phyloP scores from a whole-genome alignment of 2,888 invertebrate genomes.

The Lasius platythorax region DNA sequence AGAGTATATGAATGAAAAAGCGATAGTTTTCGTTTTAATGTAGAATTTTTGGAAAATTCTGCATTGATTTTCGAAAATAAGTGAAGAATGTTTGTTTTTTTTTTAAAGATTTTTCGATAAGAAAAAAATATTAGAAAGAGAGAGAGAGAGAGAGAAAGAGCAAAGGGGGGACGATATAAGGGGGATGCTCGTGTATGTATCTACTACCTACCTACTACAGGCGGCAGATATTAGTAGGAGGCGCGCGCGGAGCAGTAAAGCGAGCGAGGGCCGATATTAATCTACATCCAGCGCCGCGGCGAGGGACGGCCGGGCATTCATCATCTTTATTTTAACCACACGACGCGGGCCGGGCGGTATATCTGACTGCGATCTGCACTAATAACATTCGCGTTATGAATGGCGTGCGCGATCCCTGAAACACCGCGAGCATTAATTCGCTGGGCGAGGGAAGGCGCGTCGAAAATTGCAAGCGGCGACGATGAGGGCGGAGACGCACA shows the following conservation, averaged over 20 bases:
- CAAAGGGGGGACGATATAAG: constrained; percentile 57
- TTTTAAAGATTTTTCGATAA: constrained; percentile 27
- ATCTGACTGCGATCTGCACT: constrained; percentile 83
- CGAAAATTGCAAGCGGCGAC: constrained; percentile 71
- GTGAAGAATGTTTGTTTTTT: neutral
- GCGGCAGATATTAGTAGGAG: constrained; percentile 71
- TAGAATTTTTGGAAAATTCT: neutral
- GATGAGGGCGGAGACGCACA: constrained; percentile 39
- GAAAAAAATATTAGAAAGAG: constrained; percentile 30
- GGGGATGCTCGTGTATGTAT: constrained; percentile 61
- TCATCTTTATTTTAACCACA: constrained; percentile 84
- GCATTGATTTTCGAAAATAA: neutral
- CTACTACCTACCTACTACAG: constrained; percentile 35
- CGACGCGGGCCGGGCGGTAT: constrained; percentile 79
- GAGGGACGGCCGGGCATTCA: constrained; percentile 81
- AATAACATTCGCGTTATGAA: constrained; percentile 84
- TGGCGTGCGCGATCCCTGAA: constrained; percentile 80
- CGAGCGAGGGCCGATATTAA: constrained; percentile 80
- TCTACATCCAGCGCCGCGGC: constrained; percentile 79
- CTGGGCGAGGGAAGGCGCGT: constrained; percentile 73
- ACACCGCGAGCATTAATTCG: constrained; percentile 82
- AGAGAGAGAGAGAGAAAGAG: constrained; percentile 39
- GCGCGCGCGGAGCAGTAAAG: constrained; percentile 67
- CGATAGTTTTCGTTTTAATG: neutral
- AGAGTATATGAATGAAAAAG: neutral